Conservation (phyloP, 1,140 invertebrate genomes). For the Listronotus bonariensis region DNA sequence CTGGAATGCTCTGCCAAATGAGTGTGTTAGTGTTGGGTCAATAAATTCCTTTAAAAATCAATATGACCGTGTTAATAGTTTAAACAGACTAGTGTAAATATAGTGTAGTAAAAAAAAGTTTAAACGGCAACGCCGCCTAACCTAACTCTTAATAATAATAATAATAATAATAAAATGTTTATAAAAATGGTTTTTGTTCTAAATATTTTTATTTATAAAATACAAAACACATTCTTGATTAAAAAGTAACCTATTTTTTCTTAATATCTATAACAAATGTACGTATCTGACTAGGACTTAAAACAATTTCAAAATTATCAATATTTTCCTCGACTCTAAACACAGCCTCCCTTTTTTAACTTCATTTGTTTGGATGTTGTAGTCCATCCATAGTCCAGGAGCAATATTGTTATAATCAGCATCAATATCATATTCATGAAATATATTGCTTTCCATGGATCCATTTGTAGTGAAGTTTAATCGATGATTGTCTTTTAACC, state of each 20-base stretch:
- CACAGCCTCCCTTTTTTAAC: constrained; percentile 12
- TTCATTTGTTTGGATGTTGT: constrained; percentile 3
- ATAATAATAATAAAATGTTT: too few species aligned
- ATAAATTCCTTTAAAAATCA: too few species aligned
- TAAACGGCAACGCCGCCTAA: too few species aligned
- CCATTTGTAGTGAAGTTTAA: constrained; percentile 34
- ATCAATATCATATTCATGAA: constrained; percentile 6
- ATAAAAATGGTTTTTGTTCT: too few species aligned
- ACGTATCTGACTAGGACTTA: constrained; percentile 49
- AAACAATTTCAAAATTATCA: constrained; percentile 35
- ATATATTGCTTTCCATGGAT: constrained; percentile 22
- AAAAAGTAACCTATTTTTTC: constrained; percentile 24
- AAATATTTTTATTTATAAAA: too few species aligned
- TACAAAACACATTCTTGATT: too few species aligned
- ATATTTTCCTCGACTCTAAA: constrained; percentile 35
- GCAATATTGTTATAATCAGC: constrained; percentile 5
- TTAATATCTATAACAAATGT: constrained; percentile 46
- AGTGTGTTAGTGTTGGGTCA: too few species aligned
- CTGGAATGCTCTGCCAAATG: too few species aligned
- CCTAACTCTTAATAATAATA: too few species aligned
- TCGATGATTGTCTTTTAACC: constrained; percentile 40
- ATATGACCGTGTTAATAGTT: too few species aligned
- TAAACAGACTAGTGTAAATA: too few species aligned
- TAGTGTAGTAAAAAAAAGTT: too few species aligned
- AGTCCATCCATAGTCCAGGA: constrained; percentile 16